These are phyloP conservation scores for Furcifer pardalis DNA, from an alignment of 2,797 vertebrate genomes.

Conservation along the genomic window DNA sequence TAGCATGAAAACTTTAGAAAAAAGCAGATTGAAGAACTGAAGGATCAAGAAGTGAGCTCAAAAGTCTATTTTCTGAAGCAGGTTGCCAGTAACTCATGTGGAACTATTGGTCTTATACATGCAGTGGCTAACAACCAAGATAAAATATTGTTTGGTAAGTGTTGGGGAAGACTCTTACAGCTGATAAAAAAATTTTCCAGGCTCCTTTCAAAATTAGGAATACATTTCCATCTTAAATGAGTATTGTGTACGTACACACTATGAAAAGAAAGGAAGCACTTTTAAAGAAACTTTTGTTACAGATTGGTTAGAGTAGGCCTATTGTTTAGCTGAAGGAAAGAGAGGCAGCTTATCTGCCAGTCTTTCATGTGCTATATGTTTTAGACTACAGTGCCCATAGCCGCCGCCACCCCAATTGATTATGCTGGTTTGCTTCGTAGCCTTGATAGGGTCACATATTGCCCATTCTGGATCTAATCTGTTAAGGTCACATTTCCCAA, in stretches of 20 bases:
- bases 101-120: slow-evolving; percentile 93
- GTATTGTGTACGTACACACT: not conserved
- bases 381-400: too few species aligned
- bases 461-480: too few species aligned
- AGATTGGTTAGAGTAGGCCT: not conserved
- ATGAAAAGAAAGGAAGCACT: not conserved
- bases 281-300: not conserved
- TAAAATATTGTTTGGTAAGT: slow-evolving; percentile 89
- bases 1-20: slow-evolving; percentile 93
- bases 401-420: not conserved
- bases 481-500: too few species aligned
- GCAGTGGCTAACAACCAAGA: slow-evolving; percentile 92
- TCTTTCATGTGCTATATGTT: too few species aligned
- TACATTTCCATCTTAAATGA: not conserved
- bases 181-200: not conserved
- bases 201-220: not conserved
- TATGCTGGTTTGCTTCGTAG: too few species aligned
- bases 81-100: slow-evolving; percentile 91
- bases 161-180: not conserved
- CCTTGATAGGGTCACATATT: too few species aligned
- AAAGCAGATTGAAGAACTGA: slow-evolving; percentile 85
- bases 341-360: too few species aligned
- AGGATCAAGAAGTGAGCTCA: slow-evolving; percentile 76
- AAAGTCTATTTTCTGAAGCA: slow-evolving; percentile 94
- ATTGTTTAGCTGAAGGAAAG: too few species aligned